These are phyloP conservation scores for Drosophila mauritiana DNA, from an alignment of 1,140 invertebrate genomes.

Conservation along the genomic window DNA sequence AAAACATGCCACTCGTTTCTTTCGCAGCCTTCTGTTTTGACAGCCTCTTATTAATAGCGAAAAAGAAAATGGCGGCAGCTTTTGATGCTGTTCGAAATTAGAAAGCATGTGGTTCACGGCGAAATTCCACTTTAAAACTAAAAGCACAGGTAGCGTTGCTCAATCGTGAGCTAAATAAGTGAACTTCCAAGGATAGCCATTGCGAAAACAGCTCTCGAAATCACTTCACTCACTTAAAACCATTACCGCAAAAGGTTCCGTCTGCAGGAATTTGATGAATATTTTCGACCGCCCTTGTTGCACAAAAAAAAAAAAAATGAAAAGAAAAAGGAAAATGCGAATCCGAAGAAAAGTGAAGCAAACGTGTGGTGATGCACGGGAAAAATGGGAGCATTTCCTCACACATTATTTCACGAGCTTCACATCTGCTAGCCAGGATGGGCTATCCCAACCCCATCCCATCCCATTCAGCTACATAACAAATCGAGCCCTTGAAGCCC, in stretches of 20 bases:
- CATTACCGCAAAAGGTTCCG: conserved; percentile 21
- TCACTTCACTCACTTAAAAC: conserved; percentile 3
- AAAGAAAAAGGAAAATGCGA: background rate
- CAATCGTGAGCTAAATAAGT: background rate
- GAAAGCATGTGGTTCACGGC: background rate
- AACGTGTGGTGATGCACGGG: background rate
- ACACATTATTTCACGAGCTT: background rate
- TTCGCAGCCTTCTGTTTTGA: background rate
- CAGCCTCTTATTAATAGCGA: background rate
- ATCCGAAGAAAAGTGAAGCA: conserved; percentile 26
- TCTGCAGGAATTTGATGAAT: conserved; percentile 20
- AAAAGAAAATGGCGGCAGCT: background rate
- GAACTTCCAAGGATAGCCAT: background rate
- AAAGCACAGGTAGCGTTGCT: background rate
- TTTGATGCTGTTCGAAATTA: background rate
- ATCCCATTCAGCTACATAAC: background rate
- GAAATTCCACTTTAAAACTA: too few relatives aligned
- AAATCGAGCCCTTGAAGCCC: conserved; percentile 1
- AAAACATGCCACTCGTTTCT: too few relatives aligned
- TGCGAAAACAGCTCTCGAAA: background rate
- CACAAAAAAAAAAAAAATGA: conserved; percentile 9
- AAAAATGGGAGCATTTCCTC: background rate
- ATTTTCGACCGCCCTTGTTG: conserved; percentile 26
- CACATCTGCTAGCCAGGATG: background rate
- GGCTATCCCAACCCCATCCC: background rate